These are phyloP conservation scores for Vespertilio murinus DNA, from an alignment of 2,797 vertebrate species.

Conservation along the genomic window DNA sequence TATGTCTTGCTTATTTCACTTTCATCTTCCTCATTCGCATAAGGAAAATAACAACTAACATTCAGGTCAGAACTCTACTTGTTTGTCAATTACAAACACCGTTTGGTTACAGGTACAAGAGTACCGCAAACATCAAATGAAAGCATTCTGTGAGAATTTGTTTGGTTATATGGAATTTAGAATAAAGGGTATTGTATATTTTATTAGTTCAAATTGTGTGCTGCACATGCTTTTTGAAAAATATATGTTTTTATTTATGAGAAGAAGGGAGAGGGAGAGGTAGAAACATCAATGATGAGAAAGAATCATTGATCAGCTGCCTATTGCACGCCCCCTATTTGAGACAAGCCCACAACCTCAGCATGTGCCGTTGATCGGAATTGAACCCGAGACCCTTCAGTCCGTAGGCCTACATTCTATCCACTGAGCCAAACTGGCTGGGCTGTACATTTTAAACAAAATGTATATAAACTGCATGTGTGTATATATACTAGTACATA, in stretches of 20 bases:
- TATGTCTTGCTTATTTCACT: not conserved
- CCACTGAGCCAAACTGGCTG: too few species aligned
- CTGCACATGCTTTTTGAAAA: not conserved
- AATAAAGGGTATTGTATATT: not conserved
- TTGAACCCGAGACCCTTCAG: too few species aligned
- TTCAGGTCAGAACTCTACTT: not conserved
- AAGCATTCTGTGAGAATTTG: not conserved
- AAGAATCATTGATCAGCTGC: too few species aligned
- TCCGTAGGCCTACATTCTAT: too few species aligned
- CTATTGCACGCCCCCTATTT: too few species aligned
- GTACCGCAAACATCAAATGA: not conserved
- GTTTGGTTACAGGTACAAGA: not conserved
- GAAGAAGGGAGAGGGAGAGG: too few species aligned
- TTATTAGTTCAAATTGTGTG: not conserved
- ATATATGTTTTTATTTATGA: too few species aligned
- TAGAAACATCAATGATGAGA: too few species aligned
- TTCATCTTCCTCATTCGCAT: not conserved
- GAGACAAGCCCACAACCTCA: too few species aligned
- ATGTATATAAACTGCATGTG: not conserved
- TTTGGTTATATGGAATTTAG: not conserved
- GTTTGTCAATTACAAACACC: not conserved
- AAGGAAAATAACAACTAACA: not conserved
- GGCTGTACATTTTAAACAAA: not conserved
- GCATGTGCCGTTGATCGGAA: too few species aligned
- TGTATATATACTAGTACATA: not conserved